Percentiles rank a stretch among this genome's conserved stretches.
These are phyloP conservation scores for Dicranocentrus wangi DNA, from an alignment of 2,888 invertebrate species.

Conservation along the genomic window DNA sequence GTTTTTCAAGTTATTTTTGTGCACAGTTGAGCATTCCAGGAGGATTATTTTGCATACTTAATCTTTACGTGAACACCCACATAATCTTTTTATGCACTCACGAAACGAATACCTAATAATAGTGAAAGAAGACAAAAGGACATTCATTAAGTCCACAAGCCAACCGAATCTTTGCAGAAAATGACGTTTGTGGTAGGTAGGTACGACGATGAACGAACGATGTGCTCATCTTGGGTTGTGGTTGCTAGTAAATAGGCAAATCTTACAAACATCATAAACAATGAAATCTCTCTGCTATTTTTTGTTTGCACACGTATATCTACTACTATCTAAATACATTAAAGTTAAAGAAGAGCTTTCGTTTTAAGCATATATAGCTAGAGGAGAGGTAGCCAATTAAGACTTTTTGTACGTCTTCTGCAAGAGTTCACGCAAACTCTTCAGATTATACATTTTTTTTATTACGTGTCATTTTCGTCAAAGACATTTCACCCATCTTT, in stretches of 20 bases:
- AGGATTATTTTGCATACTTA: neutral
- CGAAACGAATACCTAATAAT: neutral
- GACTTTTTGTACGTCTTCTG: neutral
- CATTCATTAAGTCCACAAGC: constrained; percentile 42
- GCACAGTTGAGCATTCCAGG: neutral
- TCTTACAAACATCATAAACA: neutral
- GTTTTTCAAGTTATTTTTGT: neutral
- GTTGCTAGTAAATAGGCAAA: too few species aligned
- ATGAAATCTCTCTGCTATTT: neutral
- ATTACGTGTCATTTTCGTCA: neutral
- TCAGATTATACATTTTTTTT: neutral
- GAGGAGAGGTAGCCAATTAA: neutral
- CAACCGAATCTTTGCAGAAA: constrained; percentile 36
- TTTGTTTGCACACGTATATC: neutral
- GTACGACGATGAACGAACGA: too few species aligned
- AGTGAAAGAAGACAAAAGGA: constrained; percentile 35
- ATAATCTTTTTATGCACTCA: neutral
- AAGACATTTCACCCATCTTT: neutral
- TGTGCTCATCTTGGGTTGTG: too few species aligned
- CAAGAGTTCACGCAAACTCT: neutral
- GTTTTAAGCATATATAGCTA: neutral
- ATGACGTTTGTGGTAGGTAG: neutral
- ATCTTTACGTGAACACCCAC: neutral
- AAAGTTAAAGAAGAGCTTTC: neutral
- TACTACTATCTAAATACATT: neutral